Evolutionary conservation across 2,113 vertebrate genomes (phyloP), one percentile per base, ranked within the genome.

Genomic region (Paedocypris sp.): DNA sequence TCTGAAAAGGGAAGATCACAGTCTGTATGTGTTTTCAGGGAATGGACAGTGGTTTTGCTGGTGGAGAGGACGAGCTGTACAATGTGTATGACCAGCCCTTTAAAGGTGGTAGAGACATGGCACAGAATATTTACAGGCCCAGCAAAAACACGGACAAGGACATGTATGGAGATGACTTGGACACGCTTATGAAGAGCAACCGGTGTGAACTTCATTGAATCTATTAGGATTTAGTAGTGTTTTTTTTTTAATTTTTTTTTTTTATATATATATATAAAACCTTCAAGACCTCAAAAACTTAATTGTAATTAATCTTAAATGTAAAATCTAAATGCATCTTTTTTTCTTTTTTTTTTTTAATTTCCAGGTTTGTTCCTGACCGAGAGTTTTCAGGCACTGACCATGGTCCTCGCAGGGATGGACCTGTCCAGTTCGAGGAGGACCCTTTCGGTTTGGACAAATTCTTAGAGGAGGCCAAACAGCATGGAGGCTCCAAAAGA

Each of bases 391-490:
- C 91, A 0, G 95, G 92, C 15, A 84, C 90, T 0, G 93, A 99
- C 67, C 90, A 90, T 1, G 86, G 82, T 11, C 89, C 91, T 57
- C 85, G 90, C 35, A 78, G 89, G 16, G 95, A 97, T 6, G 93
- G 94, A 25, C 95, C 95, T 0, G 95, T 99, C 50, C 92, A 97
- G 60, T 97, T 97, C 80, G 95, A 99, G 66, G 93, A 96, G 67
- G 95, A 99, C 89, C 93, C 94, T 2, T 99, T 99, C 42, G 94
- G 95, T 80, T 83, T 99, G 82, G 94, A 99, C 73, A 97, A 95
- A 79, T 99, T 99, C 87, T 91, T 99, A 85, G 91, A 98, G 77
- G 91, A 99, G 77, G 95, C 94, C 25, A 99, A 99, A 78, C 94
- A 97, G 70, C 95, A 99, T 0, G 94, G 93, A 9, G 93, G 92